Evolutionary conservation across 2,888 invertebrate genomes (phyloP).

Genomic region (Acleris holmiana): DNA sequence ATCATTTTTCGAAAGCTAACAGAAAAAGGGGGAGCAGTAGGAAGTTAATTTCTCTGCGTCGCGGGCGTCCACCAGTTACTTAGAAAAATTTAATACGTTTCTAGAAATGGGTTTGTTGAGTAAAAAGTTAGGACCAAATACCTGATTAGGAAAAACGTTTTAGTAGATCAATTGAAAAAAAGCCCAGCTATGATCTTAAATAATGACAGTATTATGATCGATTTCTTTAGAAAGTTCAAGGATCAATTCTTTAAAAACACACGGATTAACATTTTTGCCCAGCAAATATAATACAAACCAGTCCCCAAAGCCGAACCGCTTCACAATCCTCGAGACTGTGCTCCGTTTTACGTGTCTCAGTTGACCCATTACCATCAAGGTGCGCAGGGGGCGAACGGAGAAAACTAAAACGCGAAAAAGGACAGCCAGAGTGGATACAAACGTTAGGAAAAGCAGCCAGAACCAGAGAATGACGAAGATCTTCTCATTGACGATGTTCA

Average conservation of each 20-base stretch:
- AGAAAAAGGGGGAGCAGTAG: too few relatives aligned
- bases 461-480: constrained; percentile 90
- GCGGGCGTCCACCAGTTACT: too few relatives aligned
- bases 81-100: too few relatives aligned
- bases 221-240: constrained; percentile 76
- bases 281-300: constrained; percentile 91
- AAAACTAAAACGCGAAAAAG: constrained; percentile 86
- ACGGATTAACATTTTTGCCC: constrained; percentile 90
- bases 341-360: constrained; percentile 80
- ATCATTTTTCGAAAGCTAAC: too few relatives aligned
- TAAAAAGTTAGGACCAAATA: too few relatives aligned
- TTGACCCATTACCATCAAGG: constrained; percentile 86
- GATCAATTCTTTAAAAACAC: constrained; percentile 87
- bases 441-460: constrained; percentile 88
- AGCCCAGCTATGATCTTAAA: constrained; percentile 48
- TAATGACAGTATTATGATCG: constrained; percentile 54
- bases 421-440: constrained; percentile 86
- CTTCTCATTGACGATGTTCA: constrained; percentile 92
- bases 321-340: constrained; percentile 80
- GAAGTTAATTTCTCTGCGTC: too few relatives aligned
- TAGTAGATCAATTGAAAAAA: neutral
- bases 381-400: constrained; percentile 82
- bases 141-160: too few relatives aligned
- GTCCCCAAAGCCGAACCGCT: constrained; percentile 86
- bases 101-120: too few relatives aligned